These are phyloP conservation scores for Ispidina picta DNA, from an alignment of 2,797 vertebrate species.

Conservation along the genomic window DNA sequence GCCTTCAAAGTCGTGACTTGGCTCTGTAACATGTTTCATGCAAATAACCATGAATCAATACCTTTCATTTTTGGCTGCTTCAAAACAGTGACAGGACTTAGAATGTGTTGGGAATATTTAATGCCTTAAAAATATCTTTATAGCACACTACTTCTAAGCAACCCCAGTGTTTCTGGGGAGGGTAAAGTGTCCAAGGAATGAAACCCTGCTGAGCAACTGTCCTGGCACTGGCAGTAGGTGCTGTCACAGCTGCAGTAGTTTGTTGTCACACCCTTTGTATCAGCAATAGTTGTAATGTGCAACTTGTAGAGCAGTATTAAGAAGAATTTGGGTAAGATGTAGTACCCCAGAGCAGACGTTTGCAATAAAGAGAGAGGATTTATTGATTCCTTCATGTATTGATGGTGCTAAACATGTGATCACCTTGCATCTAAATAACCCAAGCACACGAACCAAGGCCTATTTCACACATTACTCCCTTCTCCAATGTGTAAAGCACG, in stretches of 20 bases:
- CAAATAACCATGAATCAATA: slow-evolving; percentile 9
- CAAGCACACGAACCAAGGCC: neutral
- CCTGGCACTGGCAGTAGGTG: neutral
- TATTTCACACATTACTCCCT: rapidly evolving
- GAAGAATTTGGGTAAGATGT: neutral
- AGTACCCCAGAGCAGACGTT: neutral
- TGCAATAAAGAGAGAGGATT: neutral
- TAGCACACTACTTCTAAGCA: neutral
- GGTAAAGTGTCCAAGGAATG: neutral
- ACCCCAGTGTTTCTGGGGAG: neutral
- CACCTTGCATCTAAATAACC: neutral
- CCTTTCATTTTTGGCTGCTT: neutral
- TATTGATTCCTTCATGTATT: neutral
- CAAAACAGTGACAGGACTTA: neutral
- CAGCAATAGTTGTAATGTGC: neutral
- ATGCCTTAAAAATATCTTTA: neutral
- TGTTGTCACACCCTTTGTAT: neutral
- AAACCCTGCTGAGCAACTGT: neutral
- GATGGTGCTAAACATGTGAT: neutral
- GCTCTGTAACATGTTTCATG: neutral
- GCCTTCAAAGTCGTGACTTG: slow-evolving; percentile 21
- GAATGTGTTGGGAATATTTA: neutral
- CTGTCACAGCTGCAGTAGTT: neutral
- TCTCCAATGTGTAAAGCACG: neutral
- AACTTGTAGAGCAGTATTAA: neutral